A percentile compares a stretch with the other conserved stretches of the same genome.
These are phyloP conservation scores for Steinernema feltiae DNA, from an alignment of 1,140 invertebrate genomes.

Conservation along the genomic window DNA sequence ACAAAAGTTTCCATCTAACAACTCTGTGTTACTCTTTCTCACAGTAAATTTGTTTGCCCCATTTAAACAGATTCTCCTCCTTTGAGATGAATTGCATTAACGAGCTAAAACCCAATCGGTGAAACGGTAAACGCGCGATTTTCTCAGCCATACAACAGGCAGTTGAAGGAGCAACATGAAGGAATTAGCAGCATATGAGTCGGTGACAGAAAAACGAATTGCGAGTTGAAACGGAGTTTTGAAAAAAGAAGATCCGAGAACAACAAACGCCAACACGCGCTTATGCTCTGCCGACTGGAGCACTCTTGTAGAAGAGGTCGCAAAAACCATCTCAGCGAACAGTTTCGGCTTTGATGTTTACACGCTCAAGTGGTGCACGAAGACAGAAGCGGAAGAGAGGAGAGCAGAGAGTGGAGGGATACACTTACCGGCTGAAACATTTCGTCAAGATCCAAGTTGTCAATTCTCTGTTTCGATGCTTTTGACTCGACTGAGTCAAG, in stretches of 20 bases:
- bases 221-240: not conserved
- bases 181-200: not conserved
- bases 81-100: too few relatives aligned
- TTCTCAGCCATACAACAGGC: not conserved
- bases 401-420: not conserved
- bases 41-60: too few relatives aligned
- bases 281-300: not conserved
- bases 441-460: not conserved
- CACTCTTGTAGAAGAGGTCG: not conserved
- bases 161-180: not conserved
- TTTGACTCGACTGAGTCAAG: not conserved
- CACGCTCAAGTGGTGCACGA: not conserved
- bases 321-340: not conserved
- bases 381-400: not conserved
- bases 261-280: not conserved
- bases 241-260: not conserved
- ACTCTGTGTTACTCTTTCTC: too few relatives aligned
- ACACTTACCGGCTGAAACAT: constrained; percentile 5
- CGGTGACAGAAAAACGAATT: not conserved
- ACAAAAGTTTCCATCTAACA: too few relatives aligned
- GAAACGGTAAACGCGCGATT: too few relatives aligned
- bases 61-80: too few relatives aligned
- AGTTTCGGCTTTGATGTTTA: not conserved
- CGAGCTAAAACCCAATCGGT: too few relatives aligned
- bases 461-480: not conserved